These are phyloP conservation scores for Lepidochrysops patricia DNA, from an alignment of 2,888 invertebrate species.

Conservation along the genomic window DNA sequence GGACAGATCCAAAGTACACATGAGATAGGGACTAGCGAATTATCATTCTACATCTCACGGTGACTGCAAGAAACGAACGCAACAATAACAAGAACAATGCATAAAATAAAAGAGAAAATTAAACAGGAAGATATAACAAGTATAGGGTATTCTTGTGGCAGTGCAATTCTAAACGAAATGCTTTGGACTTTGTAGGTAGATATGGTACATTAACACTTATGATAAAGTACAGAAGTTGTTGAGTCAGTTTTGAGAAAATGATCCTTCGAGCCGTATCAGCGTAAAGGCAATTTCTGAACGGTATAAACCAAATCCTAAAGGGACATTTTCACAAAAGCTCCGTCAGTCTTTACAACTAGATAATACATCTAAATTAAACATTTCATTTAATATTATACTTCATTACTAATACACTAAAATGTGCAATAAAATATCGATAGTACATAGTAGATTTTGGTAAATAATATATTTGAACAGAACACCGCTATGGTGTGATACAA, in stretches of 20 bases:
- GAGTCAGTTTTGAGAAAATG: neutral
- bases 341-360: neutral
- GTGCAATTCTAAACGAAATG: slow-evolving; percentile 33
- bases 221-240: neutral
- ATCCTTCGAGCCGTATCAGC: neutral
- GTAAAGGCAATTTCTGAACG: neutral
- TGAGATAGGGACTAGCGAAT: slow-evolving; percentile 63
- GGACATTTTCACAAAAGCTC: neutral
- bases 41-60: slow-evolving; percentile 34
- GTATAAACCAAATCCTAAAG: neutral
- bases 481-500: neutral
- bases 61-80: slow-evolving; percentile 52
- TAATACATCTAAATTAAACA: neutral
- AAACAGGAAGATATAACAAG: slow-evolving; percentile 40
- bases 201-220: neutral
- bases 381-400: neutral
- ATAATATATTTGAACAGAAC: neutral
- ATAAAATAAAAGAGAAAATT: slow-evolving; percentile 38
- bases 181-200: slow-evolving; percentile 18
- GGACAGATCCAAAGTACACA: slow-evolving; percentile 62
- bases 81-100: slow-evolving; percentile 53
- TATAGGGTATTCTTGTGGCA: slow-evolving; percentile 40
- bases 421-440: neutral
- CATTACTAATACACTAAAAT: neutral
- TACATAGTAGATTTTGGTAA: neutral